phyloP scores from a whole-genome alignment of 2,888 invertebrate genomes.

The Branchipolynoe longqiensis region DNA sequence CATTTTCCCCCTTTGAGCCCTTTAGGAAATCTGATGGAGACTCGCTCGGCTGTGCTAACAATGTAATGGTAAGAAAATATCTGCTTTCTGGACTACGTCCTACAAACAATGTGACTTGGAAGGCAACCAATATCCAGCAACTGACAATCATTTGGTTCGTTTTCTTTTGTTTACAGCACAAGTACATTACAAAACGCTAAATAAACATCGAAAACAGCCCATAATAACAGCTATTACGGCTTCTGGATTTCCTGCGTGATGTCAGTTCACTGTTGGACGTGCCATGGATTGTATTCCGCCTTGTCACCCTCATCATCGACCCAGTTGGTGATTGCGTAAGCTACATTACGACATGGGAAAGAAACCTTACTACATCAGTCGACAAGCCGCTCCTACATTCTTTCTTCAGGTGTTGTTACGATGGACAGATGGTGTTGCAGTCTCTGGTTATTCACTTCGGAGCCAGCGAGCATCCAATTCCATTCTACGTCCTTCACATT shows the following conservation, averaged over 20 bases:
- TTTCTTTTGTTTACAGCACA: constrained; percentile 32
- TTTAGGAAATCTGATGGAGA: too few relatives aligned
- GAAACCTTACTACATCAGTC: too few relatives aligned
- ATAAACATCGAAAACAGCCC: constrained; percentile 51
- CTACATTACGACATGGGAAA: too few relatives aligned
- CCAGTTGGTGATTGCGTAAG: too few relatives aligned
- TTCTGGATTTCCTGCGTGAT: constrained; percentile 16
- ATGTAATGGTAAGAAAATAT: constrained; percentile 41
- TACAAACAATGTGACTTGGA: constrained; percentile 34
- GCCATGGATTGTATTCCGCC: too few relatives aligned
- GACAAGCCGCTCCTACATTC: background rate
- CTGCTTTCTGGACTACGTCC: constrained; percentile 15
- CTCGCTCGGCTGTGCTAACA: constrained; percentile 33
- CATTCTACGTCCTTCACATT: too few relatives aligned
- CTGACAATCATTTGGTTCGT: constrained; percentile 53
- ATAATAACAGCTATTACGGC: constrained; percentile 13
- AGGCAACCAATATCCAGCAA: constrained; percentile 54
- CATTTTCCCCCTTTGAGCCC: too few relatives aligned
- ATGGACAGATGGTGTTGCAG: background rate
- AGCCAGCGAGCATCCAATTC: too few relatives aligned
- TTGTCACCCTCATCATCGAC: too few relatives aligned
- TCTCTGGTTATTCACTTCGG: too few relatives aligned
- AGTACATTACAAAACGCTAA: constrained; percentile 49
- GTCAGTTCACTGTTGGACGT: constrained; percentile 12
- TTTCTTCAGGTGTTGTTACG: background rate